Evolutionary conservation across 2,113 vertebrate species (phyloP), one percentile per base, ranked within the genome.

Genomic region (Tetrax tetrax): DNA sequence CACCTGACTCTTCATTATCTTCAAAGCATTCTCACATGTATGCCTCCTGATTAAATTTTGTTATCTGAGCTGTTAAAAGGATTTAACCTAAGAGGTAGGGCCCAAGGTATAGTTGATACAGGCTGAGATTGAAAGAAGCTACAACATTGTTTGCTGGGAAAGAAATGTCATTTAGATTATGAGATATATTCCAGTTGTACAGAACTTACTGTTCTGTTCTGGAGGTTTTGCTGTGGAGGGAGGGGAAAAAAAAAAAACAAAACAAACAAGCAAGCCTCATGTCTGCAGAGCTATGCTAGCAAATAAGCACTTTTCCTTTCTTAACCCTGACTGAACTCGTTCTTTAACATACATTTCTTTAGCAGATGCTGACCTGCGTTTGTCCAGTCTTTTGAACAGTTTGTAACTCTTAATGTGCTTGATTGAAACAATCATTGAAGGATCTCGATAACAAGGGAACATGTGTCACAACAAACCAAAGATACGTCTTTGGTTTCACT

Each of bases 361-460:
- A 83, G 75, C 24, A 88, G 33, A 31, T 60, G 35, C 72, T 64
- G 33, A 37, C 60, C 68, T 33, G 33, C 15, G 12, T 68, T 45
- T 95, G 89, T 89, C 70, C 82, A 78, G 37, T 28, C 28, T 53
- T 83, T 74, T 50, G 2, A 10, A 20, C 48, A 66, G 59, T 90
- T 51, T 57, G 27, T 70, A 71, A 63, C 31, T 45, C 12, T 84
- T 57, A 6, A 3, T 8, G 60, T 70, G 51, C 77, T 82, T 64
- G 66, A 66, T 2, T 51, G 88, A 53, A 95, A 83, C 54, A 72
- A 17, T 93, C 83, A 90, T 6, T 87, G 97, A 93, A 98, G 97
- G 81, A 98, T 97, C 95, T 98, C 96, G 1, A 98, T 91, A 83
- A 98, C 97, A 59, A 98, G 92, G 9, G 98, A 98, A 92, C 98